Evolutionary conservation across 2,888 invertebrate genomes (phyloP), one percentile per base, ranked within the genome.

Genomic region (Archips crataeganus): DNA sequence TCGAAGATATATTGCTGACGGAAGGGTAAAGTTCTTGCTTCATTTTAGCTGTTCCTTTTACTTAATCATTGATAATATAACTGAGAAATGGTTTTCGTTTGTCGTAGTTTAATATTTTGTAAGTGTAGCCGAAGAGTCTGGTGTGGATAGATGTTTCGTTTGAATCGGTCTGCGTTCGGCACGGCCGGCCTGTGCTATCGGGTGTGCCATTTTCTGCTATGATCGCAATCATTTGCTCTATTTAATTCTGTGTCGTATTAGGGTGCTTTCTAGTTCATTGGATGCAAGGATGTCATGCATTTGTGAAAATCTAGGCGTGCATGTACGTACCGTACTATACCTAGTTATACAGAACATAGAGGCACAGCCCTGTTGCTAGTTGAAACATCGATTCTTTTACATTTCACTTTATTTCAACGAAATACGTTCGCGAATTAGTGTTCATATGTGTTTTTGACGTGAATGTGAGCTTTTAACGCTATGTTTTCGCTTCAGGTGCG

Each of bases 21-120:
- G 93, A 90, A 90, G 94, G 94, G 94, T 94, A 93, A 94, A 90
- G 87, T 90, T 87, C 87, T 89, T 82, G 79, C 82, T 85, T 85
- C 75, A 84, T 86, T 86, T 82, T 83, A 77, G 78, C 79, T 84
- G 80, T 81, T 85, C 79, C 78, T 79, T 63, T 78, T 77, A 76
- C 75, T 82, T 77, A 84, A 84, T 80, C 75, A 65, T 77, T 77
- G 77, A 81, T 78, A 79, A 66, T 61, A 69, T 76, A 47, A 70
- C 45, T 34, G 39, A 45, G 45, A 42, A 77, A 63, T 79, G 72
- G 79, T 83, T 77, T 69, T 69, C 23, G 60, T 79, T 42, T 75
- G 68, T 54, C 69, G 39, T 71, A 72, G 63, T 68, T 70, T 62
- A 47, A 70, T 57, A 62, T 75, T 65, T 65, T 75, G 23, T 42